Percentiles rank a stretch among this genome's conserved stretches.
Evolutionary conservation across 2,797 vertebrate genomes (phyloP).

Genomic region (Phalanger gymnotis): DNA sequence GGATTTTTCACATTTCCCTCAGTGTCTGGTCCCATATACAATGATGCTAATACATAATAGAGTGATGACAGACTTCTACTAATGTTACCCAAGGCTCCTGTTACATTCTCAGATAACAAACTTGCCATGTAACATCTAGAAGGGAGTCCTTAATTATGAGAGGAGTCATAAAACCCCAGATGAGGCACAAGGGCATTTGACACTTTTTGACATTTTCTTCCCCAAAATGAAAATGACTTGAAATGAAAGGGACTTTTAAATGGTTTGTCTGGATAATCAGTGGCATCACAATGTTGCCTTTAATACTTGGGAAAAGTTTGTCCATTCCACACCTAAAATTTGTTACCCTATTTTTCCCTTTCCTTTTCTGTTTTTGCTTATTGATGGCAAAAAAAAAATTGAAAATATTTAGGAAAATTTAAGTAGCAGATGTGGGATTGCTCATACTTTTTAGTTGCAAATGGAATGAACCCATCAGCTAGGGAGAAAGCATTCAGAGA

Average conservation of each 20-base stretch:
- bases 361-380: neutral
- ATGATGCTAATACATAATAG: conserved; percentile 54
- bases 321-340: neutral
- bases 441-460: neutral
- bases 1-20: conserved; percentile 69
- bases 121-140: conserved; percentile 16
- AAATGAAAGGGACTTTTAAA: neutral
- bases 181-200: neutral
- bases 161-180: neutral
- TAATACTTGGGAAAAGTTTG: neutral
- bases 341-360: neutral
- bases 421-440: neutral
- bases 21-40: conserved; percentile 60
- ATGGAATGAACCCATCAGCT: neutral
- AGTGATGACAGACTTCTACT: conserved; percentile 57
- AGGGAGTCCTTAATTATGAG: neutral
- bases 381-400: neutral
- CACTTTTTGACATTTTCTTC: neutral
- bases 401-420: neutral
- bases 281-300: neutral
- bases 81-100: conserved; percentile 34
- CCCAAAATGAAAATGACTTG: neutral
- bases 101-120: conserved; percentile 51
- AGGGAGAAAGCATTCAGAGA: neutral
- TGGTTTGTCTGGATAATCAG: neutral